These are phyloP conservation scores for Clostera curtula DNA, from an alignment of 2,888 invertebrate genomes.

Conservation along the genomic window DNA sequence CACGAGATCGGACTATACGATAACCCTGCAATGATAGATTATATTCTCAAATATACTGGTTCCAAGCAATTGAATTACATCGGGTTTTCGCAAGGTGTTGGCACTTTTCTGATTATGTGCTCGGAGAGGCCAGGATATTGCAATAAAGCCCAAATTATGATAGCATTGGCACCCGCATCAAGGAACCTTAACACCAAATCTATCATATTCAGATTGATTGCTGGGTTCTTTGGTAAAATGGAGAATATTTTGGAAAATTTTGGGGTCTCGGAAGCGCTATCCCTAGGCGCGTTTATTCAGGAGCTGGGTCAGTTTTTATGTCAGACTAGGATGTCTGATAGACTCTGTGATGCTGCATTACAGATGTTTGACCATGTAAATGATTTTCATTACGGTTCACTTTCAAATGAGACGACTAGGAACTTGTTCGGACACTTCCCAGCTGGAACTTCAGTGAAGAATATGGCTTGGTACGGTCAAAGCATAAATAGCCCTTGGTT, in stretches of 20 bases:
- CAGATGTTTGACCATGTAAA: conserved; percentile 24
- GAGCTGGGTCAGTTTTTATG: conserved; percentile 36
- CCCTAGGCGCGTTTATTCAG: conserved; percentile 32
- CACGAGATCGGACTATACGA: conserved; percentile 73
- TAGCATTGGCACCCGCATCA: conserved; percentile 77
- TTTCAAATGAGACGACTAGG: conserved; percentile 28
- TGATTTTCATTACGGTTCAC: conserved; percentile 36
- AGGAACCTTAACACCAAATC: conserved; percentile 57
- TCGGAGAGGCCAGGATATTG: conserved; percentile 78
- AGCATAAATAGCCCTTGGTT: conserved; percentile 28
- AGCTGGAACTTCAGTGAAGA: too few species aligned
- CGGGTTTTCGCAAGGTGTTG: conserved; percentile 25
- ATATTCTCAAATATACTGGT: conserved; percentile 31
- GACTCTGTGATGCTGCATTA: conserved; percentile 23
- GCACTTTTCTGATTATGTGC: conserved; percentile 73
- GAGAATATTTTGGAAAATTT: conserved; percentile 17
- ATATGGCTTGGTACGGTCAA: conserved; percentile 41
- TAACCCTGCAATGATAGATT: conserved; percentile 76
- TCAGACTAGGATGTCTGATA: conserved; percentile 23
- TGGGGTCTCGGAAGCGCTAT: conserved; percentile 33
- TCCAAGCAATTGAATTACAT: conserved; percentile 31
- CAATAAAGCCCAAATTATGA: conserved; percentile 74
- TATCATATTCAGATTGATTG: conserved; percentile 18
- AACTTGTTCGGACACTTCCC: conserved; percentile 37
- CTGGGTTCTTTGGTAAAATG: conserved; percentile 12